Evolutionary conservation across 1,140 invertebrate species (phyloP), one percentile per base, ranked within the genome.

Genomic region (Brachionus angularis): DNA sequence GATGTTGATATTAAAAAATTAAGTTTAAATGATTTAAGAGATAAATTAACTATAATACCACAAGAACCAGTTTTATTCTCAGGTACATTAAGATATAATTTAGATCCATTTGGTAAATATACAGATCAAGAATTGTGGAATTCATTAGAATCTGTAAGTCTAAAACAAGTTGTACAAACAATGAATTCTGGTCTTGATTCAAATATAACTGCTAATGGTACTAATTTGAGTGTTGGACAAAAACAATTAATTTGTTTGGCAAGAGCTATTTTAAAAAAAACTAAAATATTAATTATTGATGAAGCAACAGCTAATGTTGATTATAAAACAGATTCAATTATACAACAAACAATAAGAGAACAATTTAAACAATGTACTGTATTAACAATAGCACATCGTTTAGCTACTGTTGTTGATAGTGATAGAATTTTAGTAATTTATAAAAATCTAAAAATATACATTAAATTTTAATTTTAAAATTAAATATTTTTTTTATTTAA

Each of bases 91-190:
- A 82, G 90, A 3, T 86, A 86, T 76, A 93, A 92, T 81, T 81
- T 92, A 8, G 90, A 92, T 81, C 90, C 89, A 1, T 91, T 91
- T 74, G 85, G 88, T 49, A 84, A 88, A 73, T 89, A 87, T 77
- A 83, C 84, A 0, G 78, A 79, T 67, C 72, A 75, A 8, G 49
- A 73, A 8, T 33, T 80, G 10, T 79, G 77, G 75, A 8, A 44
- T 21, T 75, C 76, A 0, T 47, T 79, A 10, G 23, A 72, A 75
- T 53, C 14, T 7, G 36, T 61, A 44, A 34, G 70, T 25, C 31
- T 73, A 47, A 34, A 42, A 21, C 25, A 42, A 3, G 44, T 29
- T 16, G 64, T 73, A 16, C 33, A 42, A 23, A 21, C 25, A n/a
- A 72, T 42, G 46, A 67, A 79, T 7, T 78, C 77, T 7, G 79